Conservation (phyloP, 2,888 invertebrate species). For the Drosophila rellima region DNA sequence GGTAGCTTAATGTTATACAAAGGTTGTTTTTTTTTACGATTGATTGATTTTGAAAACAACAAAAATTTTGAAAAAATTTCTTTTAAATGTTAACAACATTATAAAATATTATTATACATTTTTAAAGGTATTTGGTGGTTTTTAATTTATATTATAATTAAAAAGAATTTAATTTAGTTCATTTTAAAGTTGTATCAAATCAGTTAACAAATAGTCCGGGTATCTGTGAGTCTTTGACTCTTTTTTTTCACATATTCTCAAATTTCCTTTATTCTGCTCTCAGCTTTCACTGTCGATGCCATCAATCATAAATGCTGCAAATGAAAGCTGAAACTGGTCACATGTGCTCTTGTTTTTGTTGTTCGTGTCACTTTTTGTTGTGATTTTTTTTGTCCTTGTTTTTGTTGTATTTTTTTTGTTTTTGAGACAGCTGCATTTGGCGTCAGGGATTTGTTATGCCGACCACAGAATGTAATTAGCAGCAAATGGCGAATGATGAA, state of each 20-base stretch:
- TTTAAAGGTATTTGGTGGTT: too few species aligned
- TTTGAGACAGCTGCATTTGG: constrained; percentile 17
- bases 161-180: too few species aligned
- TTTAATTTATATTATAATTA: too few species aligned
- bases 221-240: constrained; percentile 3
- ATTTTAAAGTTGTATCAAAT: neutral
- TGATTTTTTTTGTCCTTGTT: constrained; percentile 30
- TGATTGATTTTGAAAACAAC: too few species aligned
- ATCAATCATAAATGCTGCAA: constrained; percentile 45
- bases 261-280: neutral
- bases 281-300: constrained; percentile 21
- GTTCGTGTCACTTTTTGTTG: constrained; percentile 21
- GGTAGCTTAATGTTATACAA: neutral
- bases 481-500: constrained; percentile 68
- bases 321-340: constrained; percentile 30
- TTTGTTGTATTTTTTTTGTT: constrained; percentile 17
- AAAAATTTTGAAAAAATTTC: too few species aligned
- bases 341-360: constrained; percentile 25
- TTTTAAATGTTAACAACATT: too few species aligned
- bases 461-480: constrained; percentile 80
- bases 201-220: neutral
- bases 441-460: constrained; percentile 74
- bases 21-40: too few species aligned
- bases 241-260: neutral
- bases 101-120: too few species aligned